These are phyloP conservation scores for Agapornis roseicollis DNA, from an alignment of 2,113 vertebrate species.

Conservation along the genomic window DNA sequence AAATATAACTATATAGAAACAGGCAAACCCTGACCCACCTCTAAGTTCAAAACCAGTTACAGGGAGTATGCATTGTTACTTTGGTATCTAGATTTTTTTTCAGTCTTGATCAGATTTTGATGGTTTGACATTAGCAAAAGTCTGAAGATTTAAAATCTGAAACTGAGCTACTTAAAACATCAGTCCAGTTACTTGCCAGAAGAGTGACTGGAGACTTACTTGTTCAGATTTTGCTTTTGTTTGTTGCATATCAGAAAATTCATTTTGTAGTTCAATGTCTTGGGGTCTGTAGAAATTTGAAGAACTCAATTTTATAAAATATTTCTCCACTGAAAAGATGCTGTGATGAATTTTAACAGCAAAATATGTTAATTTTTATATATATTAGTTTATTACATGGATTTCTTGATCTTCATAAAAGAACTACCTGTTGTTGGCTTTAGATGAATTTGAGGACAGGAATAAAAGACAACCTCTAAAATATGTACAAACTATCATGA, in stretches of 20 bases:
- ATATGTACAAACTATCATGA: neutral
- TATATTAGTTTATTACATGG: neutral
- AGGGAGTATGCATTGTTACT: neutral
- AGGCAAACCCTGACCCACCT: neutral
- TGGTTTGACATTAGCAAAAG: neutral
- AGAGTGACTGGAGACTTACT: neutral
- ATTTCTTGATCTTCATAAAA: neutral
- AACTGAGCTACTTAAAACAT: neutral
- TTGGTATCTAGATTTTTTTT: slow-evolving; percentile 18
- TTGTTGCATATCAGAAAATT: neutral
- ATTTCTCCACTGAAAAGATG: neutral
- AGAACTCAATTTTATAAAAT: neutral
- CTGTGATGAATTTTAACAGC: neutral
- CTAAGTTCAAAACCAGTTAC: neutral
- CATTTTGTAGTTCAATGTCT: neutral
- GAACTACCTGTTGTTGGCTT: neutral
- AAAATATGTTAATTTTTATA: neutral
- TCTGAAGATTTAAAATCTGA: slow-evolving; percentile 16
- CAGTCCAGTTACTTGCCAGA: neutral
- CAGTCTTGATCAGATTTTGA: slow-evolving; percentile 34
- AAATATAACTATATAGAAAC: neutral
- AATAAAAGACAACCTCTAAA: neutral
- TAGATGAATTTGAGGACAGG: neutral
- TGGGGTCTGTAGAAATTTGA: neutral
- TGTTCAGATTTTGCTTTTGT: neutral